Percentiles rank a stretch among this genome's conserved stretches.
These are phyloP conservation scores for Ganaspis brasiliensis DNA, from an alignment of 2,888 invertebrate species.

Conservation along the genomic window DNA sequence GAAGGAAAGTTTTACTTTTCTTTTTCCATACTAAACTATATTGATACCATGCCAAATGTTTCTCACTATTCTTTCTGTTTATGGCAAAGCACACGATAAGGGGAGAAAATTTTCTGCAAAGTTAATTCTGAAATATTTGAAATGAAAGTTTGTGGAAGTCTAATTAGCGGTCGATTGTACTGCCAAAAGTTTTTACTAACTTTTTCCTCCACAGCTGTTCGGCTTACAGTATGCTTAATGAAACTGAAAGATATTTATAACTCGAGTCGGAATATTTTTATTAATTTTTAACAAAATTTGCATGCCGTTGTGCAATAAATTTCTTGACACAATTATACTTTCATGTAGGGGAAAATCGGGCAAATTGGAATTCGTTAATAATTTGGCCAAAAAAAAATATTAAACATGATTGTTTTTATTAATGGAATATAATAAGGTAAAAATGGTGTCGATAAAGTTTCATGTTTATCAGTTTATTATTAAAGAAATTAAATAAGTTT, in stretches of 20 bases:
- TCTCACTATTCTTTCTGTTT: background rate
- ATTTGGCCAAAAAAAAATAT: too few species aligned
- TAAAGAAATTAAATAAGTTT: too few species aligned
- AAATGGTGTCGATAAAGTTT: too few species aligned
- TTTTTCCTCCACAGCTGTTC: constrained; percentile 20
- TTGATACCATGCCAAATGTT: background rate
- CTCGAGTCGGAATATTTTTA: constrained; percentile 16
- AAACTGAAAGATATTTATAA: constrained; percentile 31
- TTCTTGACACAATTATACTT: background rate
- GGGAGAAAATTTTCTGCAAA: background rate
- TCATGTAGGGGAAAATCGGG: too few species aligned
- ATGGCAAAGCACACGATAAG: background rate
- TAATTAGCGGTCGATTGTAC: constrained; percentile 40
- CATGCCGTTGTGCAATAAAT: constrained; percentile 23
- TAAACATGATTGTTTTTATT: too few species aligned
- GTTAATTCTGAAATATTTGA: constrained; percentile 31
- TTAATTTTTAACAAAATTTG: constrained; percentile 14
- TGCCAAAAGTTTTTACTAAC: constrained; percentile 36
- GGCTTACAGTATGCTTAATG: constrained; percentile 25
- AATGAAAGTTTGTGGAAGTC: constrained; percentile 36
- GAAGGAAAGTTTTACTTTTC: too few species aligned
- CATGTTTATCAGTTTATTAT: too few species aligned
- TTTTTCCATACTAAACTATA: too few species aligned
- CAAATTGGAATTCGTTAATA: too few species aligned
- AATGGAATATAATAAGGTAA: too few species aligned